These are phyloP conservation scores for Drosophila auraria DNA, from an alignment of 1,140 invertebrate species.

Conservation along the genomic window DNA sequence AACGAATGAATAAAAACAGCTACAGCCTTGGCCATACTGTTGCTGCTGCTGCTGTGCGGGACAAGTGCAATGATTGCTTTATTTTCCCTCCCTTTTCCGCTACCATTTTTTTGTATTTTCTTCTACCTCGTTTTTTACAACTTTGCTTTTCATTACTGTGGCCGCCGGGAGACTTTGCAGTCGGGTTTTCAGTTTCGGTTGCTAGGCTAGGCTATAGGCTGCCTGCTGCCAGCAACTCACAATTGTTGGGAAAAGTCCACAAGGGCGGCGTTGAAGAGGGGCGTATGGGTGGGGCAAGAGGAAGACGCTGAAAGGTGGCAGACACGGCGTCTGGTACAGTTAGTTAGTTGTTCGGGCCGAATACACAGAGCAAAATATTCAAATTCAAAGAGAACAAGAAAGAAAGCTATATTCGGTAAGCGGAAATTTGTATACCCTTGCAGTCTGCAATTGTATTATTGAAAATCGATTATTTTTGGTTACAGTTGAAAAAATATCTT, in stretches of 20 bases:
- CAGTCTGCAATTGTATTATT: too few relatives aligned
- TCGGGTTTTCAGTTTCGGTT: slow-evolving; percentile 47
- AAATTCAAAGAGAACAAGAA: background rate
- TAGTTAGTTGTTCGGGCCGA: slow-evolving; percentile 22
- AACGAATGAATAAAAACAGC: slow-evolving; percentile 31
- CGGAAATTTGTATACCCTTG: too few relatives aligned
- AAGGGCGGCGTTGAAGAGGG: slow-evolving; percentile 35
- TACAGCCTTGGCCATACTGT: slow-evolving; percentile 44
- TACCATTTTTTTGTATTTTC: slow-evolving; percentile 13
- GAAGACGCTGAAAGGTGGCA: slow-evolving; percentile 39
- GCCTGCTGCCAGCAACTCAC: slow-evolving; percentile 37
- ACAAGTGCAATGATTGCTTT: slow-evolving; percentile 80
- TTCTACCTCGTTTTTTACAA: slow-evolving; percentile 51
- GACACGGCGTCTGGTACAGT: slow-evolving; percentile 57
- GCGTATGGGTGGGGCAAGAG: slow-evolving; percentile 1
- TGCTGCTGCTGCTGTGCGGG: slow-evolving; percentile 34
- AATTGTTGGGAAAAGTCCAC: slow-evolving; percentile 51
- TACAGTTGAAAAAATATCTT: too few relatives aligned
- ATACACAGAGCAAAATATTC: slow-evolving; percentile 4
- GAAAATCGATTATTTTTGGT: too few relatives aligned
- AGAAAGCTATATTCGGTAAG: too few relatives aligned
- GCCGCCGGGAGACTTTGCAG: slow-evolving; percentile 41
- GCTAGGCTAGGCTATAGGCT: slow-evolving; percentile 56
- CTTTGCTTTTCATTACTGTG: slow-evolving; percentile 70
- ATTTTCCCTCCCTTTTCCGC: slow-evolving; percentile 40